Conservation (phyloP, 2,888 invertebrate genomes). For the Drosophila mimica region DNA sequence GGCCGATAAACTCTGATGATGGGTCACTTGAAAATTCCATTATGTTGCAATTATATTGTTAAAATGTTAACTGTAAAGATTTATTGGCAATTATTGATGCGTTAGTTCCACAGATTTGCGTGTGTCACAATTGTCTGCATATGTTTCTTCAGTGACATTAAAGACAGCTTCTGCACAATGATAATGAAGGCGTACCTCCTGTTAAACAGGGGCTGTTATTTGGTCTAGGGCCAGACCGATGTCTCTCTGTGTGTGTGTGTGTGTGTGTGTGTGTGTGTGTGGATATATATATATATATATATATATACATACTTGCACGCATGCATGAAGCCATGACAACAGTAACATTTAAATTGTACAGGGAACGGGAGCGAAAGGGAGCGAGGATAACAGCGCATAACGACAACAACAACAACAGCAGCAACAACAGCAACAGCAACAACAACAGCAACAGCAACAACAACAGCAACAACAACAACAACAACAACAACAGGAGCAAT, state of each 20-base stretch:
- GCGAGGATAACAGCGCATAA: slow-evolving; percentile 50
- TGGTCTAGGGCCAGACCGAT: slow-evolving; percentile 10
- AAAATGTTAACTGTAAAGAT: background rate
- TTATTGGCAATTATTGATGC: background rate
- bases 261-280: slow-evolving; percentile 1
- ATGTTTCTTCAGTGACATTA: slow-evolving; percentile 19
- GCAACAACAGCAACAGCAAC: slow-evolving; percentile 9
- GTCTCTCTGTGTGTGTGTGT: background rate
- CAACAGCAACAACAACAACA: slow-evolving; percentile 33
- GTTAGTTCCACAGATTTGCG: background rate
- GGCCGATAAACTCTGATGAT: background rate
- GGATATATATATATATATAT: background rate
- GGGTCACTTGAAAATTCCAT: background rate
- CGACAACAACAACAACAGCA: slow-evolving; percentile 37
- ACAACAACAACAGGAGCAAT: slow-evolving; percentile 43
- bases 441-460: slow-evolving; percentile 18
- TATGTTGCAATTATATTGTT: background rate
- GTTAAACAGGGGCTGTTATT: slow-evolving; percentile 11
- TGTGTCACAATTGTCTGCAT: slow-evolving; percentile 26
- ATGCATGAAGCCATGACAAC: slow-evolving; percentile 38
- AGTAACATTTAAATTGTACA: slow-evolving; percentile 21
- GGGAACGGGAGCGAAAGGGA: slow-evolving; percentile 31
- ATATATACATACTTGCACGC: slow-evolving; percentile 3
- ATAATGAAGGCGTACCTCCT: slow-evolving; percentile 20
- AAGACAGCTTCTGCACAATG: slow-evolving; percentile 12